phyloP scores from a whole-genome alignment of 2,797 vertebrate species.

The Aratinga solstitialis region DNA sequence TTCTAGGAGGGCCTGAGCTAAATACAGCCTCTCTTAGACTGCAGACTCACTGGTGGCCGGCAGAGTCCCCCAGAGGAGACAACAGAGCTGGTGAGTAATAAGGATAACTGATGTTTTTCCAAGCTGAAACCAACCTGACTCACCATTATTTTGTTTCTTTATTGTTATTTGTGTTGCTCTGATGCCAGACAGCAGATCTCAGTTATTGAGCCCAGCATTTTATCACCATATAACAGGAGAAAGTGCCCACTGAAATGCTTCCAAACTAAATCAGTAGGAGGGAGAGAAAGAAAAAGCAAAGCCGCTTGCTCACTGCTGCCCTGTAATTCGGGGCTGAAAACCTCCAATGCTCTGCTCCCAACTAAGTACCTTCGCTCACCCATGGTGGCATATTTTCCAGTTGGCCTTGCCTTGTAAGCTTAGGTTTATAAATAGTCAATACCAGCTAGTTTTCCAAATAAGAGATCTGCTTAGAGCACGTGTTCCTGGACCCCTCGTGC shows the following conservation, averaged over 20 bases:
- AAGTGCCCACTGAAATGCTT: conserved; percentile 10
- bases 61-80: background rate
- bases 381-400: background rate
- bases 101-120: conserved; percentile 29
- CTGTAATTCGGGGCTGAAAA: background rate
- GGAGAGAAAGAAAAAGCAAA: background rate
- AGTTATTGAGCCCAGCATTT: conserved; percentile 9
- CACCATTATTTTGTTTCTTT: conserved; percentile 40
- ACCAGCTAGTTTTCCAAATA: background rate
- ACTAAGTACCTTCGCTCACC: background rate
- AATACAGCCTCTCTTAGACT: background rate
- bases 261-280: conserved; percentile 1
- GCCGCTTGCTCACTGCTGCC: background rate
- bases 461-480: background rate
- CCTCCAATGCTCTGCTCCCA: background rate
- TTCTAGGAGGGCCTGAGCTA: background rate
- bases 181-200: conserved; percentile 46
- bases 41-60: background rate
- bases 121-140: conserved; percentile 42
- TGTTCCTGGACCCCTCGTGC: accelerated
- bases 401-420: background rate
- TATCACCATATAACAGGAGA: conserved; percentile 32
- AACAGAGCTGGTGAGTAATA: conserved; percentile 26
- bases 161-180: conserved; percentile 50
- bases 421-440: conserved; percentile 4